Conservation (phyloP, 2,113 vertebrate species). For the Dunckerocampus dactyliophorus region DNA sequence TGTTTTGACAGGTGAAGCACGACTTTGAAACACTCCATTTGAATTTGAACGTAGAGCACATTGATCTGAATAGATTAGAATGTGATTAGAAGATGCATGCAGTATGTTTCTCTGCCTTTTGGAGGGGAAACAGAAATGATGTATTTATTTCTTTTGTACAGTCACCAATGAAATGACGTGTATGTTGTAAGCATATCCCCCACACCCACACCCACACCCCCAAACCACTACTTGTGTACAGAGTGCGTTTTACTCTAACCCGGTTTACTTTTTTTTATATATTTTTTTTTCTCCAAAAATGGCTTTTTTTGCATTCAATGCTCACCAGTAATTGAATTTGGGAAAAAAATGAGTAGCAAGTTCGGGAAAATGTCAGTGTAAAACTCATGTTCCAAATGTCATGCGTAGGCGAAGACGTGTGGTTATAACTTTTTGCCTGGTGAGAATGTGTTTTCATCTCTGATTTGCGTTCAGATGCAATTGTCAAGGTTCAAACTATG, state of each 20-base stretch:
- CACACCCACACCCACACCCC: not conserved
- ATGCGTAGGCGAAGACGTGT: constrained; percentile 1
- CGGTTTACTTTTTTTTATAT: constrained; percentile 9
- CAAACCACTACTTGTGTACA: constrained; percentile 45
- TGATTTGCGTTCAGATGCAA: constrained; percentile 38
- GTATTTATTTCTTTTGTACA: constrained; percentile 62
- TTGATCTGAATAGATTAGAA: constrained; percentile 16
- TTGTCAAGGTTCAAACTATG: constrained; percentile 66
- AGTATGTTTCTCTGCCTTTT: constrained; percentile 42
- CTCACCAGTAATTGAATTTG: constrained; percentile 6
- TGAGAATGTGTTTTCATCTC: constrained; percentile 29
- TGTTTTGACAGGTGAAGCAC: constrained; percentile 33
- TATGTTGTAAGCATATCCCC: not conserved
- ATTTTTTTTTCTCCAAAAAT: constrained; percentile 10
- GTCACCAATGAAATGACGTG: constrained; percentile 45
- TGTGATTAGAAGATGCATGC: constrained; percentile 44
- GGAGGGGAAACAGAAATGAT: constrained; percentile 30
- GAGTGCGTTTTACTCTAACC: constrained; percentile 5
- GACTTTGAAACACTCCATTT: constrained; percentile 40
- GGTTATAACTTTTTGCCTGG: constrained; percentile 11
- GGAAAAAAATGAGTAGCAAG: constrained; percentile 2
- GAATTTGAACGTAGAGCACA: constrained; percentile 25
- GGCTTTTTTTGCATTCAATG: not conserved
- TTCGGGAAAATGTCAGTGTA: constrained; percentile 26
- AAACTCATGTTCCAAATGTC: not conserved